Evolutionary conservation across 92 coral and sea anemone genomes (phyloP).

Genomic region (Bergia sp.): DNA sequence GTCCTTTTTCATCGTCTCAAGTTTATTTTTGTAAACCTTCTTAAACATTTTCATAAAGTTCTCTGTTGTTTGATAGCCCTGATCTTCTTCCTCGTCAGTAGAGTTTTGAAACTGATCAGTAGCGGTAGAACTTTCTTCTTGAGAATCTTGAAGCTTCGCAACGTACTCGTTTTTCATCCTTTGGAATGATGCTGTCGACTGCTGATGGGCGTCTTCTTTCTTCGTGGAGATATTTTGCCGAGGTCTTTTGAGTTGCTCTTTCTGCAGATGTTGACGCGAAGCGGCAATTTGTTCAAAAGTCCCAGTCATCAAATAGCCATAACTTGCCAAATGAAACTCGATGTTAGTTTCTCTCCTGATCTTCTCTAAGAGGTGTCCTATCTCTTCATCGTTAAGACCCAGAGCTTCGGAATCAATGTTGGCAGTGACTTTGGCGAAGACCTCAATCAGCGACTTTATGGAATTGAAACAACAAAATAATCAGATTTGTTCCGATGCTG

Average conservation of each 20-base stretch:
- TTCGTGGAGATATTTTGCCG: neutral
- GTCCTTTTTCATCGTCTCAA: neutral
- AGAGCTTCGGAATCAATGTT: neutral
- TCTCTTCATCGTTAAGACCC: neutral
- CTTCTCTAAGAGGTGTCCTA: neutral
- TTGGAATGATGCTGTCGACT: neutral
- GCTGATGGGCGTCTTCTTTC: neutral
- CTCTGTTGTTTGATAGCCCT: constrained; percentile 11
- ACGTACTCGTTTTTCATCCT: neutral
- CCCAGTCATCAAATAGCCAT: constrained; percentile 12
- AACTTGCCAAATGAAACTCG: neutral
- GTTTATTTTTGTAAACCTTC: neutral
- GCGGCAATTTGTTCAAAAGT: constrained; percentile 41
- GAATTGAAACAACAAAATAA: neutral
- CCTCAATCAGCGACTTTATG: neutral
- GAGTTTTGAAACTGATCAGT: neutral
- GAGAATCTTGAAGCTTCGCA: no score
- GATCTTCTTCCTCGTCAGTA: neutral
- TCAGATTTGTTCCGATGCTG: neutral
- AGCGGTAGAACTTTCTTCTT: neutral
- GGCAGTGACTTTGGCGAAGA: neutral
- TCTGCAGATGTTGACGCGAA: constrained; percentile 9
- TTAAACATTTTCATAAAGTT: constrained; percentile 18
- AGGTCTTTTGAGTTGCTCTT: neutral
- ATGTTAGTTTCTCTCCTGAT: neutral